Evolutionary conservation across 2,888 invertebrate species (phyloP).

Genomic region (Slavum lentiscoides): DNA sequence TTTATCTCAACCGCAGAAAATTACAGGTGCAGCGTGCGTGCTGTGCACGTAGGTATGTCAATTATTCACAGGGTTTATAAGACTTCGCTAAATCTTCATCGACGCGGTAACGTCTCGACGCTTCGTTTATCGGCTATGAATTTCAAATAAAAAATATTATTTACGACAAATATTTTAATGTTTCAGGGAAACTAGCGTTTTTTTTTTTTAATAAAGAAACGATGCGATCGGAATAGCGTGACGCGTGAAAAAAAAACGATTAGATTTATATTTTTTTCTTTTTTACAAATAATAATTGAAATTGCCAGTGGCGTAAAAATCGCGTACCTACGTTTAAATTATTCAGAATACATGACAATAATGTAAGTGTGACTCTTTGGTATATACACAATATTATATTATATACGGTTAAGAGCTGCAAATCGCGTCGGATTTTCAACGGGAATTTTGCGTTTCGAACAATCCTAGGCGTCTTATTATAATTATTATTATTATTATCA

Average conservation of each 20-base stretch:
- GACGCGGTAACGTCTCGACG: not conserved
- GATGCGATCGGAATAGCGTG: not conserved
- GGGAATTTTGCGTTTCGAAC: not conserved
- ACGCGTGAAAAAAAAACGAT: not conserved
- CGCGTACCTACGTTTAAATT: not conserved
- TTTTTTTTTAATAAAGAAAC: too few species aligned
- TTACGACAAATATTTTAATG: too few species aligned
- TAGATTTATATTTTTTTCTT: conserved; percentile 10
- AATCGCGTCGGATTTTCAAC: not conserved
- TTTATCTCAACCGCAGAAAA: too few species aligned
- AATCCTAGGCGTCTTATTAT: conserved; percentile 20
- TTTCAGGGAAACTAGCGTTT: too few species aligned
- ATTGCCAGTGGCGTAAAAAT: conserved; percentile 14
- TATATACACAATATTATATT: too few species aligned
- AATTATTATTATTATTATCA: conserved; percentile 6
- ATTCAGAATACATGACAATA: not conserved
- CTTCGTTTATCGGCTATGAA: not conserved
- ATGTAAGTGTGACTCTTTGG: too few species aligned
- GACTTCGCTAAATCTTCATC: too few species aligned
- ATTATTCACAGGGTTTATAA: too few species aligned
- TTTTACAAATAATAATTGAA: conserved; percentile 29
- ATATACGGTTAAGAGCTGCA: not conserved
- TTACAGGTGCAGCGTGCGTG: too few species aligned
- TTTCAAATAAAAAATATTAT: not conserved
- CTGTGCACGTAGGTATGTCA: too few species aligned